Base-by-base conservation (phyloP, 2,113 vertebrate species). In the Chrysemys picta region DNA sequence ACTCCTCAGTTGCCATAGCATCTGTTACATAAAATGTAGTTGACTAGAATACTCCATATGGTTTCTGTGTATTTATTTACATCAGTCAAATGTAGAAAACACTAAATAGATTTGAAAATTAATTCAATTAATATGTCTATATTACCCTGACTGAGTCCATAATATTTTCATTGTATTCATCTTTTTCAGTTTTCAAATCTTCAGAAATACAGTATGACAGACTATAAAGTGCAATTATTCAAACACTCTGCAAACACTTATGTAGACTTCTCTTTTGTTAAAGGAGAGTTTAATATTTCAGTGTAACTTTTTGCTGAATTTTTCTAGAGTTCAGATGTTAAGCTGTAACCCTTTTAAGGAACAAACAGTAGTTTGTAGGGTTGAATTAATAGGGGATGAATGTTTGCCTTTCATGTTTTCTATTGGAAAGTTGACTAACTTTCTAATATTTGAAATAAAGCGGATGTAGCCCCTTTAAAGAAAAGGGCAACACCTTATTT, bases 391-490 rank as follows among this genome's bases (percentile, higher is more conserved):
- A 27, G 24, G 56, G 25, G 10, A 27, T 12, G 24, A 27, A 57
- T 11, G 25, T 57, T 57, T 57, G 25, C 5, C 83, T 72, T n/a
- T 0, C 47, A 27, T 53, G 12, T 65, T 90, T 94, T 89, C 80
- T 90, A 21, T 25, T 3, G 53, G 84, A 57, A 89, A 78, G 76
- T 84, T 76, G 57, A 8, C 25, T 29, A 22, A 42, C 59, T 86
- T 94, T 35, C 31, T n/a, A 56, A 88, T 35, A 80, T 87, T 59
- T 62, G 29, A 89, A 92, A 78, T 89, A 21, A 90, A 91, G 89
- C 89, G 2, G 31, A 90, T 87, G 54, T 57, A 89, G 8, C 91
- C 83, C 29, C 31, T 62, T 62, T 31, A 62, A 65, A 62, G 50
- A 49, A 42, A 75, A 3, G 8, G 59, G 4, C 89, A 93, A 88